A percentile compares a stretch with the other conserved stretches of the same genome.
These are phyloP conservation scores for Unio delphinus DNA, from an alignment of 2,888 invertebrate genomes.

Conservation along the genomic window DNA sequence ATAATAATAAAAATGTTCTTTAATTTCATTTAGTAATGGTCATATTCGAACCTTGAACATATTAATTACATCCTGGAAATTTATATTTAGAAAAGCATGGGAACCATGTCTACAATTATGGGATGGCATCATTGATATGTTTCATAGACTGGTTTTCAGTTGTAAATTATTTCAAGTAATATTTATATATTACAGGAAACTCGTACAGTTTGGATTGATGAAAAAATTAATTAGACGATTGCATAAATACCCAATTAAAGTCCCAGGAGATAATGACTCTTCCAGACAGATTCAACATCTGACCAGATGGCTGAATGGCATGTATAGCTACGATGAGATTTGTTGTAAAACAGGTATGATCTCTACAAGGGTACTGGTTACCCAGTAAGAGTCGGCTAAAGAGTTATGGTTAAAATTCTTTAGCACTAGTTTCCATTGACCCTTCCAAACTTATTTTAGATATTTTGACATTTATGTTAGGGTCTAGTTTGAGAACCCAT, in stretches of 20 bases:
- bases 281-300: slow-evolving; percentile 47
- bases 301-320: slow-evolving; percentile 81
- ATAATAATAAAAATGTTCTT: too few species aligned
- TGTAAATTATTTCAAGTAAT: background rate
- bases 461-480: too few species aligned
- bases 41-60: too few species aligned
- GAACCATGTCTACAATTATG: too few species aligned
- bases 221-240: slow-evolving; percentile 87
- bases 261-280: slow-evolving; percentile 43
- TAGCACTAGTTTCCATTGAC: background rate
- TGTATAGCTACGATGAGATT: slow-evolving; percentile 89
- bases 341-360: slow-evolving; percentile 81
- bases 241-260: slow-evolving; percentile 77
- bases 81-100: too few species aligned
- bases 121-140: too few species aligned
- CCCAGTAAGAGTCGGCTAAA: background rate
- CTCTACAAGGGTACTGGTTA: background rate
- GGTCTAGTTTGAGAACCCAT: too few species aligned
- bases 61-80: too few species aligned
- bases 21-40: too few species aligned
- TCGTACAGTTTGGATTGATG: slow-evolving; percentile 90
- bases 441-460: too few species aligned
- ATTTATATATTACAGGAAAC: slow-evolving; percentile 74
- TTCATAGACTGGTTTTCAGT: too few species aligned
- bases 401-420: background rate